These are phyloP conservation scores for Petrolisthes cinctipes DNA, from an alignment of 2,888 invertebrate genomes.

Conservation along the genomic window DNA sequence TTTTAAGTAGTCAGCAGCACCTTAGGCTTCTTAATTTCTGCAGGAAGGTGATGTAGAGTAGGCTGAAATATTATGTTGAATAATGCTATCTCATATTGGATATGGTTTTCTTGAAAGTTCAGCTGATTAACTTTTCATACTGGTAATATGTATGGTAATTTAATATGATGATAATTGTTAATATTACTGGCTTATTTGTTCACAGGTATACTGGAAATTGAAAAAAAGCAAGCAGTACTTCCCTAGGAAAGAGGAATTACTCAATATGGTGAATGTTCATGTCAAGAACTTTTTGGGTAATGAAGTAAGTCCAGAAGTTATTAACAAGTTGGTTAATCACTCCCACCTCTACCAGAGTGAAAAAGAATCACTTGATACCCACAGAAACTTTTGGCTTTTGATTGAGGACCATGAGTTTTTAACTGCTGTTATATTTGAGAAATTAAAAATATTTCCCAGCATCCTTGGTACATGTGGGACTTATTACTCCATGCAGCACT, in stretches of 20 bases:
- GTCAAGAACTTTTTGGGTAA: constrained; percentile 39
- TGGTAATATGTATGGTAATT: no score
- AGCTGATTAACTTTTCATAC: no score
- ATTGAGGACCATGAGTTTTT: constrained; percentile 60
- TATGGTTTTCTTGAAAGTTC: no score
- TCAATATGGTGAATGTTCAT: constrained; percentile 31
- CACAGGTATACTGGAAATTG: constrained; percentile 51
- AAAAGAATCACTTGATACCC: constrained; percentile 31
- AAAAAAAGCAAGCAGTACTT: constrained; percentile 36
- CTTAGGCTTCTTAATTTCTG: no score
- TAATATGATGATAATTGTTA: no score
- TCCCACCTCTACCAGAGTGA: constrained; percentile 32
- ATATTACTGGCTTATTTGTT: background rate
- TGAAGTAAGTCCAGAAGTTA: constrained; percentile 21
- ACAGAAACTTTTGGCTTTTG: constrained; percentile 54
- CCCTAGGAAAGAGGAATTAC: constrained; percentile 46
- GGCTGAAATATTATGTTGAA: no score
- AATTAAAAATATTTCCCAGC: constrained; percentile 52
- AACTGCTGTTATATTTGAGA: constrained; percentile 47
- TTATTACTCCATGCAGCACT: constrained; percentile 59
- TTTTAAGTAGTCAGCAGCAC: no score
- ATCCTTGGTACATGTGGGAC: constrained; percentile 56
- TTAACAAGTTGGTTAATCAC: constrained; percentile 33
- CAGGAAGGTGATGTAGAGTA: no score
- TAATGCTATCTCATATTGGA: no score